Conservation (phyloP, 2,888 invertebrate species). For the Nezara viridula region DNA sequence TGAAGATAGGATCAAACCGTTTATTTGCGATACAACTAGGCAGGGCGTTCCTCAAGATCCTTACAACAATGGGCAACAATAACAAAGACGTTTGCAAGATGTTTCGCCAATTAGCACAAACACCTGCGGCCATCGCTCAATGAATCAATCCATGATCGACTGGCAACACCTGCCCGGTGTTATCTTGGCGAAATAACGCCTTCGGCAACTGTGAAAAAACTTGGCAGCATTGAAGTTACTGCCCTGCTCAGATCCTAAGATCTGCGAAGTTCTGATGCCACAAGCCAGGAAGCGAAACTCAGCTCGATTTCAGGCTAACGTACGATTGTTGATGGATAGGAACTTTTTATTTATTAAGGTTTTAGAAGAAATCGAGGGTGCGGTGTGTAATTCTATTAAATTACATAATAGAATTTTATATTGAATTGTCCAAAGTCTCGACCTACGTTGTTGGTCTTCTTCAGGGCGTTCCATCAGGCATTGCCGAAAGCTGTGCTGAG, state of each 20-base stretch:
- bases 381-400: no score
- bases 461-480: no score
- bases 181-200: slow-evolving; percentile 12
- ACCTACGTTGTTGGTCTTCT: no score
- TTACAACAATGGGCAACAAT: slow-evolving; percentile 29
- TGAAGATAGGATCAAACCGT: background rate
- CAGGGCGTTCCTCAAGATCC: background rate
- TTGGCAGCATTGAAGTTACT: background rate
- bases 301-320: background rate
- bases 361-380: no score
- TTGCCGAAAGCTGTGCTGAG: no score
- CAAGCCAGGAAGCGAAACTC: background rate
- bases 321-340: background rate
- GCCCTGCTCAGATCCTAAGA: background rate
- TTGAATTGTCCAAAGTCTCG: no score
- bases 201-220: background rate
- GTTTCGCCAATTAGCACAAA: slow-evolving; percentile 7
- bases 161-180: background rate
- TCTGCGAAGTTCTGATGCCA: background rate
- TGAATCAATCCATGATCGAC: background rate
- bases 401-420: no score
- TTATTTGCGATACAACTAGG: background rate
- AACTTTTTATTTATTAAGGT: no score
- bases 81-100: slow-evolving; percentile 25
- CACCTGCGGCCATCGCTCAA: slow-evolving; percentile 10